phyloP scores from a whole-genome alignment of 2,888 invertebrate species.

The Prenolepis imparis region DNA sequence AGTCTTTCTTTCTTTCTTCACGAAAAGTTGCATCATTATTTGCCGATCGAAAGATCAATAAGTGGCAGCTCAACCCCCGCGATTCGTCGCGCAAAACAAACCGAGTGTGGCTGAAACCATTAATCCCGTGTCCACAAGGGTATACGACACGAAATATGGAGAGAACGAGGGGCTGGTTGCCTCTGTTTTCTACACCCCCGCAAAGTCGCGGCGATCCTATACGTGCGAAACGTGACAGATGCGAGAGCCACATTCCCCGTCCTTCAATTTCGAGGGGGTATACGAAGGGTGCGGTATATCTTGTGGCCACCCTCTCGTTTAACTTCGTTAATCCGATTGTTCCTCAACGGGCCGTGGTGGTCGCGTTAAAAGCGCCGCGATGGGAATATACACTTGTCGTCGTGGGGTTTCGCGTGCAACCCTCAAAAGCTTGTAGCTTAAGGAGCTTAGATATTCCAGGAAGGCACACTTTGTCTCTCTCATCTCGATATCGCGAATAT shows the following conservation, averaged over 20 bases:
- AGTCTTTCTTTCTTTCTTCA: not conserved
- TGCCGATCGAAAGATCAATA: conserved; percentile 51
- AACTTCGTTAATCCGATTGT: conserved; percentile 84
- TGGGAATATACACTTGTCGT: conserved; percentile 81
- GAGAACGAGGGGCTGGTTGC: conserved; percentile 53
- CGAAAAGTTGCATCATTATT: conserved; percentile 44
- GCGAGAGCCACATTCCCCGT: conserved; percentile 55
- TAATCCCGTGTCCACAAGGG: conserved; percentile 61
- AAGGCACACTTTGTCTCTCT: not conserved
- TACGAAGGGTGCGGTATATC: conserved; percentile 11
- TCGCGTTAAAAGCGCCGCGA: conserved; percentile 72
- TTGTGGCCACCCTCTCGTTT: conserved; percentile 70
- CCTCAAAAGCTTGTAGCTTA: conserved; percentile 1
- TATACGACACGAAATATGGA: not conserved
- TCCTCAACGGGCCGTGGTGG: conserved; percentile 69
- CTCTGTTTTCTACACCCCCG: conserved; percentile 70
- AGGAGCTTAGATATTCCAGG: conserved; percentile 31
- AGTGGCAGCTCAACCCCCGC: conserved; percentile 7
- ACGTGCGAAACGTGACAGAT: conserved; percentile 81
- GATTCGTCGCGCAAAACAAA: conserved; percentile 30
- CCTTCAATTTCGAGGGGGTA: not conserved
- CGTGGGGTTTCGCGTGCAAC: conserved; percentile 55
- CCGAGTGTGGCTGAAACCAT: conserved; percentile 24
- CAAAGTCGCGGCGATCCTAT: conserved; percentile 58
- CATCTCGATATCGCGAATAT: not conserved